A percentile compares a stretch with the other conserved stretches of the same genome.
Evolutionary conservation across 1,140 invertebrate genomes (phyloP).

Genomic region (Telenomus remus): DNA sequence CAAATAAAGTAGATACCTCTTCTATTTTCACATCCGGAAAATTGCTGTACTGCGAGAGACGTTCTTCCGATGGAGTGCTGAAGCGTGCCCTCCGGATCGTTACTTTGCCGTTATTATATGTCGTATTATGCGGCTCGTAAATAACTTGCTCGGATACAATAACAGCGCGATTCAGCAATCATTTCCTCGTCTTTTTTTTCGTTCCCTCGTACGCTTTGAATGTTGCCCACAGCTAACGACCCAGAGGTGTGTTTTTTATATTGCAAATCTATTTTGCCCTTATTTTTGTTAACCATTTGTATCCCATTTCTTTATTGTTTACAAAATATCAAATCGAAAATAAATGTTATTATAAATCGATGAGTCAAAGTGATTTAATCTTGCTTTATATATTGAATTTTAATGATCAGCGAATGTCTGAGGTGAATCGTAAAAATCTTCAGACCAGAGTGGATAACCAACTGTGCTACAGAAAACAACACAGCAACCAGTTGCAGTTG

Average conservation of each 20-base stretch:
- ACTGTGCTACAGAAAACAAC: no score
- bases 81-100: constrained; percentile 59
- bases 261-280: constrained; percentile 40
- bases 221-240: constrained; percentile 54
- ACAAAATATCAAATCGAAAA: no score
- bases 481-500: no score
- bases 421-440: no score
- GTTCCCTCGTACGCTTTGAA: constrained; percentile 5
- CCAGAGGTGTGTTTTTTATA: constrained; percentile 46
- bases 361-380: no score
- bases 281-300: constrained; percentile 48
- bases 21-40: constrained; percentile 74
- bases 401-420: no score
- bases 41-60: constrained; percentile 68
- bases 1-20: constrained; percentile 75
- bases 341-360: no score
- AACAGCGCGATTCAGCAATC: constrained; percentile 55
- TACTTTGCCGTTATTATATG: constrained; percentile 60
- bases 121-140: constrained; percentile 59
- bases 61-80: constrained; percentile 59
- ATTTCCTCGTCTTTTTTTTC: constrained; percentile 53
- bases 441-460: no score
- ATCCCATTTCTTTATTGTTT: constrained; percentile 51
- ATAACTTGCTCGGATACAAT: constrained; percentile 56
- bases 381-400: no score